Evolutionary conservation across 2,888 invertebrate species (phyloP).

Genomic region (Acleris sparsana): DNA sequence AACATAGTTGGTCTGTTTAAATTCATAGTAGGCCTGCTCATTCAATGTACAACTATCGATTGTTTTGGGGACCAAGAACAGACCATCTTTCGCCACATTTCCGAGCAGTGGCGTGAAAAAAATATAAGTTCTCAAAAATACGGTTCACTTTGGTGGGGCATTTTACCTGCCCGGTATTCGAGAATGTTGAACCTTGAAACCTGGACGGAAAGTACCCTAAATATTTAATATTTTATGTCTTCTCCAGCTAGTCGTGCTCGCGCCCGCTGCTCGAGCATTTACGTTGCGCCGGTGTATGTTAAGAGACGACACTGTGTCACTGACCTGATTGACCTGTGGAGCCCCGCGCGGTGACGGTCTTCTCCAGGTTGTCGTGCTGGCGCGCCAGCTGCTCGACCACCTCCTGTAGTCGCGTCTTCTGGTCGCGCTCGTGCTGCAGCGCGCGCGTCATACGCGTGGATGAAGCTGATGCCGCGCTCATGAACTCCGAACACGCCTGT

Average conservation of each 20-base stretch:
- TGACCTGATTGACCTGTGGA: constrained; percentile 78
- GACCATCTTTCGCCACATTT: too few relatives aligned
- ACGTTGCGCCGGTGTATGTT: constrained; percentile 86
- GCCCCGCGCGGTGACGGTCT: constrained; percentile 90
- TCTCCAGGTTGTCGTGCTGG: constrained; percentile 97
- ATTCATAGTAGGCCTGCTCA: too few relatives aligned
- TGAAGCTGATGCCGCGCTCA: constrained; percentile 94
- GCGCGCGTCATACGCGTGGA: constrained; percentile 96
- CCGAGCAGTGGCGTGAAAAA: too few relatives aligned
- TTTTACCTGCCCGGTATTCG: too few relatives aligned
- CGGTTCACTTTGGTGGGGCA: too few relatives aligned
- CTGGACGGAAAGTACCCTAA: too few relatives aligned
- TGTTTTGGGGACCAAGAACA: too few relatives aligned
- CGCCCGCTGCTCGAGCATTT: constrained; percentile 92
- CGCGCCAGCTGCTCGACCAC: constrained; percentile 98
- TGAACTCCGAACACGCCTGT: constrained; percentile 95
- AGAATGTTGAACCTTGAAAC: too few relatives aligned
- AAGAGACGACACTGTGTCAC: constrained; percentile 38
- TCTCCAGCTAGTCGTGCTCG: constrained; percentile 98
- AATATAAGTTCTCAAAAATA: too few relatives aligned
- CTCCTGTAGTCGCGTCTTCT: constrained; percentile 95
- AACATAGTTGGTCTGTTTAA: too few relatives aligned
- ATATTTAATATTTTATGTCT: constrained; percentile 85
- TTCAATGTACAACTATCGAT: too few relatives aligned
- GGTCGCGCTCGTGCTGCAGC: constrained; percentile 97